Evolutionary conservation across 2,797 vertebrate genomes (phyloP), one percentile per base, ranked within the genome.

Genomic region (Sebastes vulpes): DNA sequence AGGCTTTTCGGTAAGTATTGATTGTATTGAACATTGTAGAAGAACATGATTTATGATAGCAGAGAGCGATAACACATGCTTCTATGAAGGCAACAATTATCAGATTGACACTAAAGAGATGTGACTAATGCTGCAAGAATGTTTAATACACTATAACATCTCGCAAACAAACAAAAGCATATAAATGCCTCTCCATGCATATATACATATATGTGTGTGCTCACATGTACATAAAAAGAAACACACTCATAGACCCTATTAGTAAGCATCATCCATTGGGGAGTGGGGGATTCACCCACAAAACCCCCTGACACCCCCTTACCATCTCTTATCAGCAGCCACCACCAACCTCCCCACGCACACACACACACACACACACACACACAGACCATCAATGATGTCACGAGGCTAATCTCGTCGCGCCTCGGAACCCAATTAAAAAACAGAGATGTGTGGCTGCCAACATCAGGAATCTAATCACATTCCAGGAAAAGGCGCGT

Each of bases 391-490:
- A 91, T 93, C 93, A 90, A 87, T 92, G 91, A 95, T 96, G 95
- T 95, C 95, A 94, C 91, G 9, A 87, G 92, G 92, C 93, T 95
- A 95, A 95, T 95, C 93, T 94, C 73, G 91, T 93, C 92, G 84
- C 88, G 90, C 94, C 94, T 93, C 89, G 72, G 93, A 95, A 95
- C 92, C 94, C 94, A 96, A 96, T 96, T 96, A 96, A 95, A 96
- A 96, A 94, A 91, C 93, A 94, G 94, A 92, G 93, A 92, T 91
- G 93, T 91, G 94, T 90, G 87, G 90, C 94, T 95, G 95, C 95
- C 95, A 96, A 94, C 95, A 95, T 95, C 92, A 95, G 92, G 89
- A 95, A 95, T 96, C 94, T 96, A 94, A 96, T 96, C 94, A 95
- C 94, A 95, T 96, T 95, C 94, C 93, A 95, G 93, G 91, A 91